These are phyloP conservation scores for Bovichtus variegatus DNA, from an alignment of 2,797 vertebrate species.

Conservation along the genomic window DNA sequence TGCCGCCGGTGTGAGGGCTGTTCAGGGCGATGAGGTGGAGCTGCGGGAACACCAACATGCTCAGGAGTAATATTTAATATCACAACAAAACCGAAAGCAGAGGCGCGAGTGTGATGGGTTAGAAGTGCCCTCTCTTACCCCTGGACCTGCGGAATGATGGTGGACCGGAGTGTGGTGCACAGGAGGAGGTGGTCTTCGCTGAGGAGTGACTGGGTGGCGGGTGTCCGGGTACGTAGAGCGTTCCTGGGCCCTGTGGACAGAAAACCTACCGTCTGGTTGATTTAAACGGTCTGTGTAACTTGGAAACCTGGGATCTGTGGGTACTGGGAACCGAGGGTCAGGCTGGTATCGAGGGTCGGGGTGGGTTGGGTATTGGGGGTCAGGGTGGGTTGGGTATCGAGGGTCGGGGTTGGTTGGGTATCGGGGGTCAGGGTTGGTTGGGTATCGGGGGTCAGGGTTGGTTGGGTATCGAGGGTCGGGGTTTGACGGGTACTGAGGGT, in stretches of 20 bases:
- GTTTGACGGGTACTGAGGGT: constrained; percentile 48
- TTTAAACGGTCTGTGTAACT: constrained; percentile 71
- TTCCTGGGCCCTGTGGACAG: constrained; percentile 33
- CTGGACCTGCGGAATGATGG: constrained; percentile 74
- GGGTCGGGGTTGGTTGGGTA: constrained; percentile 45
- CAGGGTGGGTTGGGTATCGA: constrained; percentile 28
- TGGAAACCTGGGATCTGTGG: constrained; percentile 75
- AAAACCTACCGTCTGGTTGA: constrained; percentile 63
- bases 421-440: constrained; percentile 19
- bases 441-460: constrained; percentile 40
- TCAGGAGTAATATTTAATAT: neutral
- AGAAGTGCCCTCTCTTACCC: constrained; percentile 60
- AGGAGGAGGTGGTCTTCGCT: constrained; percentile 60
- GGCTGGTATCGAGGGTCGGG: constrained; percentile 52
- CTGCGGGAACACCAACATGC: constrained; percentile 72
- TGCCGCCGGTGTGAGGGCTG: constrained; percentile 86
- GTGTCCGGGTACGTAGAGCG: constrained; percentile 46
- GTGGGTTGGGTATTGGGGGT: constrained; percentile 32
- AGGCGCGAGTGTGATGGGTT: neutral
- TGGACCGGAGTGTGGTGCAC: constrained; percentile 64
- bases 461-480: constrained; percentile 31
- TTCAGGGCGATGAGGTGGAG: constrained; percentile 95
- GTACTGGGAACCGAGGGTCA: constrained; percentile 57
- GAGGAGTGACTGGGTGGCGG: constrained; percentile 60
- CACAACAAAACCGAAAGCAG: rapidly evolving